phyloP scores from a whole-genome alignment of 1,140 invertebrate genomes.

The Agraylea sexmaculata region DNA sequence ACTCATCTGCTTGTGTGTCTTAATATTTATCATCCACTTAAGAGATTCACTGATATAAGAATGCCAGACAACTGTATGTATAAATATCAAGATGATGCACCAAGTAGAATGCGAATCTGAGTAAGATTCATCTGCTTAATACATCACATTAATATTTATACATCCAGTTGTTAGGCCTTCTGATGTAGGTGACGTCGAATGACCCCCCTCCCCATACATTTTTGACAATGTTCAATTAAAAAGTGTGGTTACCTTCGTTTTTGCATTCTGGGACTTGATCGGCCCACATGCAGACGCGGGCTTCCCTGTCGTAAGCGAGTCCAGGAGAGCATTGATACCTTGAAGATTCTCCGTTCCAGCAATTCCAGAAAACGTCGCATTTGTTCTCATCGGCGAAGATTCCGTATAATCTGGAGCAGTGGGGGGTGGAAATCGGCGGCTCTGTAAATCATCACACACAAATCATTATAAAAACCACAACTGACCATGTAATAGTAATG shows the following conservation, averaged over 20 bases:
- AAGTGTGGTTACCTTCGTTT: constrained; percentile 55
- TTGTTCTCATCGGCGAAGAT: constrained; percentile 83
- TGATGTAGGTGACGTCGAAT: too few relatives aligned
- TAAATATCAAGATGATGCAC: too few relatives aligned
- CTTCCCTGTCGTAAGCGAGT: constrained; percentile 83
- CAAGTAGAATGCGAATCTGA: too few relatives aligned
- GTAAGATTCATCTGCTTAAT: too few relatives aligned
- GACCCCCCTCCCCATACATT: too few relatives aligned
- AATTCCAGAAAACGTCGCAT: constrained; percentile 92
- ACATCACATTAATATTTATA: too few relatives aligned
- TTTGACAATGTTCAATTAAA: too few relatives aligned
- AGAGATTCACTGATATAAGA: too few relatives aligned
- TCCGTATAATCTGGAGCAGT: constrained; percentile 80
- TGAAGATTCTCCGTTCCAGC: constrained; percentile 89
- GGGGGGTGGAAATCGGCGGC: constrained; percentile 70
- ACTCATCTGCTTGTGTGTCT: too few relatives aligned
- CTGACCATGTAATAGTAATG: not conserved
- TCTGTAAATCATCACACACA: constrained; percentile 41
- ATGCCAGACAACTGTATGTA: too few relatives aligned
- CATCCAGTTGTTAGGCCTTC: too few relatives aligned
- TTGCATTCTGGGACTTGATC: constrained; percentile 86
- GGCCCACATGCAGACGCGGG: constrained; percentile 89
- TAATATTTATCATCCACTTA: too few relatives aligned
- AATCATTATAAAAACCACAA: constrained; percentile 3
- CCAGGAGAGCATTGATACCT: constrained; percentile 90